phyloP scores from a whole-genome alignment of 2,113 vertebrate species.

The Zingel zingel region DNA sequence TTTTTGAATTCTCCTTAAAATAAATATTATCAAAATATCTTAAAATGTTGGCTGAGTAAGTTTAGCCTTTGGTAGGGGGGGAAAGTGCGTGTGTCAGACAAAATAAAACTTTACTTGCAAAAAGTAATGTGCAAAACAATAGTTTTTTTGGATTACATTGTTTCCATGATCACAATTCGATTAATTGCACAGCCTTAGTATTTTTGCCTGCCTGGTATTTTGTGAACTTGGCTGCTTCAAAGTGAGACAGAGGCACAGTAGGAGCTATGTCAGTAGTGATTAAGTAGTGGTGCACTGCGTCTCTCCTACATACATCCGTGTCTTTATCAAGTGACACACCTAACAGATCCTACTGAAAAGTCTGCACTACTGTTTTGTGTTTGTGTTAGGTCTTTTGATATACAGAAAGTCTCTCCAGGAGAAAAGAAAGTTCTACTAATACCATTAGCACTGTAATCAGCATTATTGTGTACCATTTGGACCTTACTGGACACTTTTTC shows the following conservation, averaged over 20 bases:
- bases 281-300: conserved; percentile 14
- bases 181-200: too few relatives aligned
- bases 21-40: too few relatives aligned
- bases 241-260: conserved; percentile 18
- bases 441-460: background rate
- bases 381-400: background rate
- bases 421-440: background rate
- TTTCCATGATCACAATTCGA: too few relatives aligned
- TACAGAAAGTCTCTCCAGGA: background rate
- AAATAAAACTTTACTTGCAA: too few relatives aligned
- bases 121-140: too few relatives aligned
- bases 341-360: background rate
- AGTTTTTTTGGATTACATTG: too few relatives aligned
- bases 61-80: too few relatives aligned
- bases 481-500: background rate
- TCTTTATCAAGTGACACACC: conserved; percentile 10
- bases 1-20: too few relatives aligned
- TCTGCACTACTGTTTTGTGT: background rate
- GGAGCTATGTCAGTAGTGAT: conserved; percentile 27
- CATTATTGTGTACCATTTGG: background rate
- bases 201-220: background rate
- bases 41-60: too few relatives aligned
- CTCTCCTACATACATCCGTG: background rate
- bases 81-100: too few relatives aligned
- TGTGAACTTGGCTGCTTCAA: conserved; percentile 14